Conservation (phyloP, 2,113 vertebrate species). For the Hemiscyllium ocellatum region DNA sequence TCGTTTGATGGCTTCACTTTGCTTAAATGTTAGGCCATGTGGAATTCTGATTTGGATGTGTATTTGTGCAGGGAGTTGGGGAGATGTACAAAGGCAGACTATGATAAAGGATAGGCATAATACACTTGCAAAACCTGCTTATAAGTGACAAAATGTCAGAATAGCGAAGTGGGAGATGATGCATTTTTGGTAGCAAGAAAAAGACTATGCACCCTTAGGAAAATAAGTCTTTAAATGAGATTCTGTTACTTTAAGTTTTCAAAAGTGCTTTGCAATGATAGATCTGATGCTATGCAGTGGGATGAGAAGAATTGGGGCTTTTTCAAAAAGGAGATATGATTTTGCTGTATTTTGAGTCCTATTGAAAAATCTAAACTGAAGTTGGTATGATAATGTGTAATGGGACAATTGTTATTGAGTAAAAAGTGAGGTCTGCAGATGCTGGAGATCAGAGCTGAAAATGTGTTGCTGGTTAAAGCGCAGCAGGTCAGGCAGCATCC, state of each 20-base stretch:
- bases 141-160: neutral
- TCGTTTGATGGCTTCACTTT: neutral
- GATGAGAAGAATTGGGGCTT: neutral
- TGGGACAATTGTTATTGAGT: neutral
- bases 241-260: neutral
- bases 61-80: too few relatives aligned
- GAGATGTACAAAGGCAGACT: too few relatives aligned
- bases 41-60: neutral
- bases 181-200: neutral
- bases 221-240: neutral
- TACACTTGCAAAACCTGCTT: neutral
- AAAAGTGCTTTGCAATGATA: neutral
- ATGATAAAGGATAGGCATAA: neutral
- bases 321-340: neutral
- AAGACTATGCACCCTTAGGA: neutral
- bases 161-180: neutral
- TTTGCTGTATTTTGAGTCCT: neutral
- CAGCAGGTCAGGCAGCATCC: too few relatives aligned
- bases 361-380: neutral
- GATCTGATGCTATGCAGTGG: neutral
- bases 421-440: too few relatives aligned
- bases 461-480: too few relatives aligned
- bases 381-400: neutral
- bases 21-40: neutral
- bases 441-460: too few relatives aligned